Base-by-base conservation (phyloP, 2,113 vertebrate genomes). In the Solea solea region DNA sequence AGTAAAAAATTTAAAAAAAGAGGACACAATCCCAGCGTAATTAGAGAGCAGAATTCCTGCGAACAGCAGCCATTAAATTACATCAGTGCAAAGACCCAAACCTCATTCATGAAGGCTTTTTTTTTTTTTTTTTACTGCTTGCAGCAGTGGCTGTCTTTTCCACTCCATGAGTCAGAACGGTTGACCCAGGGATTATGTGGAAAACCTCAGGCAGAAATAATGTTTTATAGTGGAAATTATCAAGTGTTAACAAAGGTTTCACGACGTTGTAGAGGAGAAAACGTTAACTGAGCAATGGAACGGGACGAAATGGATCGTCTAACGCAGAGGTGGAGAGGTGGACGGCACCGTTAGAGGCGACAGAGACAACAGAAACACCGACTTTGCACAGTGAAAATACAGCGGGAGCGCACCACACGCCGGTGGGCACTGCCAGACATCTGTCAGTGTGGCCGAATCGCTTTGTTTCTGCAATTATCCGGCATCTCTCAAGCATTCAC, bases 391-490 rank as follows among this genome's bases (percentile, higher is more conserved):
- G 80, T 82, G 78, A 76, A 87, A 74, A 74, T 70, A 69, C 41
- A 14, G 58, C 12, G 21, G 21, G 13, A 40, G 34, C 46, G 44
- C 82, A 50, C 69, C 67, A 89, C 80, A 86, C 76, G 65, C 81
- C 27, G 67, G 28, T 7, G 57, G 74, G 73, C 61, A 72, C 58
- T 82, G 90, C 90, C 91, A 91, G 83, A 83, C 58, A 54, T 90
- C 89, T 88, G 87, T 92, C 92, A 90, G 76, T 55, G 61, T 78
- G 71, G 70, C 55, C 67, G 53, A 3, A 45, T 68, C 21, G 76
- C 78, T 84, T 88, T 89, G 77, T 88, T 87, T 87, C 78, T 79
- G 58, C 80, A 84, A 83, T 91, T 84, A 87, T 80, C 70, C 61
- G 40, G 64, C 82, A 87, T 90, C 85, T 86, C 70, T 79, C 79